Evolutionary conservation across 2,113 vertebrate genomes (phyloP), one percentile per base, ranked within the genome.

Genomic region (Probosciger aterrimus): DNA sequence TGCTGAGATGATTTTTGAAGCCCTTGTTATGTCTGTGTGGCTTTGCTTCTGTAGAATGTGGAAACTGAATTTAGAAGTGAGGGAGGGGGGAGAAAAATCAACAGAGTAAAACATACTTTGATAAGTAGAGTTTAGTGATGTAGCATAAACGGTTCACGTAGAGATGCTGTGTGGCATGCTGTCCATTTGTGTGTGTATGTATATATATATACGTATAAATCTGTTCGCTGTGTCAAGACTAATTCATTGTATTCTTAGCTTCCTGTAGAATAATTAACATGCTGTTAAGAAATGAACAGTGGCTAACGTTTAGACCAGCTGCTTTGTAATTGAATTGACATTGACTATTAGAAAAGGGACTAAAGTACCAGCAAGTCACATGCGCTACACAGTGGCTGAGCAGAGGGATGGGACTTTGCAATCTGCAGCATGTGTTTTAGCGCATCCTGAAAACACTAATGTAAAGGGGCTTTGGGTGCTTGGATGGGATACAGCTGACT

Each of bases 301-400:
- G 39, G 73, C 83, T 95, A 57, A 79, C 82, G 74, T 91, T 96
- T 91, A 96, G 44, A 87, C 33, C 74, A 88, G 59, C 55, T 90
- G 73, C 64, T 91, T 86, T 81, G 69, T 91, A 39, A 60, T 53
- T 92, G 33, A 49, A 52, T 82, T 81, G 79, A 80, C 59, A 67
- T 11, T 86, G 86, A 53, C 39, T 86, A 49, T 82, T 79, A 52
- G 55, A 84, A 92, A 92, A 76, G 9, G 70, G 30, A 23, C 47
- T 79, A 10, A 95, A 78, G 53, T 47, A 11, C 17, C 80, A 81
- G 44, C 83, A 39, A 39, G 7, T 84, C 57, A 41, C 35, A 6
- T 57, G 73, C 47, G 57, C 74, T 69, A 17, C 1, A 22, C 39
- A 52, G 35, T 11, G 39, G 52, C 44, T 89, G 49, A 75, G 83